Percentiles rank a stretch among this genome's conserved stretches.
Evolutionary conservation across 1,140 invertebrate species (phyloP).

Genomic region (Trichogramma pretiosum): DNA sequence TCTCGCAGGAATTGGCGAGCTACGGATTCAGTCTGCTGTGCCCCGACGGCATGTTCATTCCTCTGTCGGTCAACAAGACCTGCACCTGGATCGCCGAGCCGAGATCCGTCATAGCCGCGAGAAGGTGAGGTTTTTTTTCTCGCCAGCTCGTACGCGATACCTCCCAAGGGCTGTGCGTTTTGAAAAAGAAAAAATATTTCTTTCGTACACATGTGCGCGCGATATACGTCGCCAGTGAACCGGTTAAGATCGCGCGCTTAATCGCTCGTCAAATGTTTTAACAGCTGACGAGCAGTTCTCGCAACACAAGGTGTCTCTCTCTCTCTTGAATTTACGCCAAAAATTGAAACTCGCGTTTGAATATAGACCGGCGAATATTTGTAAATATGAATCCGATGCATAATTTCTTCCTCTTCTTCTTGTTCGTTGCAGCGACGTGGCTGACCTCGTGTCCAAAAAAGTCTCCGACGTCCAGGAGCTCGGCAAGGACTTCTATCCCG

Average conservation of each 20-base stretch:
- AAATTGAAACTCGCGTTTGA: too few species aligned
- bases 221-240: background rate
- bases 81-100: conserved; percentile 72
- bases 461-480: conserved; percentile 11
- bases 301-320: too few species aligned
- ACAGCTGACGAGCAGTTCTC: background rate
- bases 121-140: conserved; percentile 35
- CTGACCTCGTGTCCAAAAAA: conserved; percentile 45
- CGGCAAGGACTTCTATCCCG: conserved; percentile 5
- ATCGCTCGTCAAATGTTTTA: background rate
- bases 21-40: conserved; percentile 66
- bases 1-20: conserved; percentile 4
- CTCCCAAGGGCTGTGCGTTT: background rate
- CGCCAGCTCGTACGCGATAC: background rate
- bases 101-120: conserved; percentile 59
- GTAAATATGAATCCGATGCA: too few species aligned
- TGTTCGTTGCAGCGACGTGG: conserved; percentile 46
- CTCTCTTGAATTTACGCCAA: too few species aligned
- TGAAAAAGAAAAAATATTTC: background rate
- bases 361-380: too few species aligned
- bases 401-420: too few species aligned
- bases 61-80: conserved; percentile 48
- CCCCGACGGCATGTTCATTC: conserved; percentile 63
- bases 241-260: background rate
- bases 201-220: background rate